Evolutionary conservation across 2,113 vertebrate species (phyloP), one percentile per base, ranked within the genome.

Genomic region (Scomber japonicus): DNA sequence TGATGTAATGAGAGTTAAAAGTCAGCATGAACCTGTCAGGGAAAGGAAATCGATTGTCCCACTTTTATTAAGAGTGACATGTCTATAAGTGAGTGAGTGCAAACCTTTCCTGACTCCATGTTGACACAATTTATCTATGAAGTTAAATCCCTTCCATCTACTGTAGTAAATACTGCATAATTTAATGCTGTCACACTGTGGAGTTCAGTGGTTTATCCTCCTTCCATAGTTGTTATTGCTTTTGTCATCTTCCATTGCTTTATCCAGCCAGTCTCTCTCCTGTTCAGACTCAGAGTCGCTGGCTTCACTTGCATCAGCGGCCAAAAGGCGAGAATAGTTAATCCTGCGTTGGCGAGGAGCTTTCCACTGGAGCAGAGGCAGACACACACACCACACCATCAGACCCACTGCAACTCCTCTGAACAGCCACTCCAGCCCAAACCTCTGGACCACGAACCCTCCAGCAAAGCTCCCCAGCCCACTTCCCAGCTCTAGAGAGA

Each of bases 201-300:
- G 9, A 46, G 24, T 40, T 89, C 50, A 91, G 53, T 13, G 72
- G 53, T 78, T 75, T 10, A 7, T 46, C 30, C 68, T 86, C 15
- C 71, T 11, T 24, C 27, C 71, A 3, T 48, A 56, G 64, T 90
- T 92, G 55, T 91, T 93, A 5, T 89, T 88, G 74, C 88, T 55
- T 2, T 50, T 61, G 50, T 96, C 94, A 1, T 96, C 94, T 11
- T 94, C 95, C 95, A 97, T 94, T 0, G 96, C 96, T 77, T 94
- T 96, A 45, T 96, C 96, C 6, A 98, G 94, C 97, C 97, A 99
- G 90, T 97, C 97, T 59, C 84, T 93, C 74, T 97, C 96, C 0
- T 91, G 93, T 1, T 96, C 97, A 2, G 96, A 95, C 0, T 97
- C 97, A 0, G 97, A 95, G 82, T 97, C 96, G 0, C 97, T 98